A percentile compares a stretch with the other conserved stretches of the same genome.
Conservation (phyloP, 2,113 vertebrate genomes). For the Anguilla rostrata region DNA sequence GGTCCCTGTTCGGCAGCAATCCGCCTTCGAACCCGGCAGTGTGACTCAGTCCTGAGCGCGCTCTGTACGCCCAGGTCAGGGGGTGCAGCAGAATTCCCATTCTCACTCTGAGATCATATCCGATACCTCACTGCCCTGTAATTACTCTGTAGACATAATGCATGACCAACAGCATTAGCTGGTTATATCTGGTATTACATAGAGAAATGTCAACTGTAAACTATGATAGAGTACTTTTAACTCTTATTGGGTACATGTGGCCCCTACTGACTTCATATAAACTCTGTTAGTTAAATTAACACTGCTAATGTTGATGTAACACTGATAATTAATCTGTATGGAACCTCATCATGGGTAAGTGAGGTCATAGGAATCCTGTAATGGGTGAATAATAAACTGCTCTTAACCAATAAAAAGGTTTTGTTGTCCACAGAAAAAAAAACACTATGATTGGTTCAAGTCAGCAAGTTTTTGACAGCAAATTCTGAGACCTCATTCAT, state of each 20-base stretch:
- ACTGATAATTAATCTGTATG: too few species aligned
- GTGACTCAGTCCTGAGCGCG: background rate
- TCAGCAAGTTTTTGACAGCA: too few species aligned
- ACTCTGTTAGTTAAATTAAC: too few species aligned
- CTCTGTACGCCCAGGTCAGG: background rate
- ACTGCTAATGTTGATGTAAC: too few species aligned
- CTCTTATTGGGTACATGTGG: background rate
- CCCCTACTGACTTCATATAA: too few species aligned
- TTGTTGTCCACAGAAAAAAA: too few species aligned
- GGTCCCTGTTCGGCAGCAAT: conserved; percentile 68
- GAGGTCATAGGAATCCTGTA: too few species aligned
- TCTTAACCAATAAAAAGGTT: too few species aligned
- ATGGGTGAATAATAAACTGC: too few species aligned
- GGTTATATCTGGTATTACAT: background rate
- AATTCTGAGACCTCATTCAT: too few species aligned
- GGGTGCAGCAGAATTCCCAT: background rate
- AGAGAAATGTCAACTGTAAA: background rate
- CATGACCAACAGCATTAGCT: background rate
- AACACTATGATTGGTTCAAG: too few species aligned
- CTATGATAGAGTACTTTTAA: background rate
- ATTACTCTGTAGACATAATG: background rate
- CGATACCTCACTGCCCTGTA: background rate
- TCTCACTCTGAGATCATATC: background rate
- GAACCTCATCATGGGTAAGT: too few species aligned
- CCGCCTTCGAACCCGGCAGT: conserved; percentile 39